Evolutionary conservation across 2,113 vertebrate species (phyloP).

Genomic region (Hemicordylus capensis): DNA sequence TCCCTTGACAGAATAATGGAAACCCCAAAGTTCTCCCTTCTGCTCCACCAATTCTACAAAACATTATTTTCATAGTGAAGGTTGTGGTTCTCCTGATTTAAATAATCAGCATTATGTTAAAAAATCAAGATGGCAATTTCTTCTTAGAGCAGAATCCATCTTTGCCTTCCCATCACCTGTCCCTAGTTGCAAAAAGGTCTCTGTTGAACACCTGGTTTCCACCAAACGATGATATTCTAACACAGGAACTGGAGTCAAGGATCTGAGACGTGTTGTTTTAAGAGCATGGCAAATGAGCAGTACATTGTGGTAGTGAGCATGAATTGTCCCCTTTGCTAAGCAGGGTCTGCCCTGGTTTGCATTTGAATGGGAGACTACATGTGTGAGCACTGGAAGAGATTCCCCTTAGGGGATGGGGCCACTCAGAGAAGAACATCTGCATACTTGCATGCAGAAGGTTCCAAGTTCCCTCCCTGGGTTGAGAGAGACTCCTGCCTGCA

Average conservation of each 20-base stretch:
- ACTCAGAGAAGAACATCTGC: too few relatives aligned
- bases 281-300: neutral
- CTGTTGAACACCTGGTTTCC: fast-evolving
- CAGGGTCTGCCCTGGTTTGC: too few relatives aligned
- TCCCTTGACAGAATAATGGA: neutral
- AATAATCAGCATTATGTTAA: neutral
- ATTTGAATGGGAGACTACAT: too few relatives aligned
- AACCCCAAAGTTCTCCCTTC: neutral
- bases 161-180: neutral
- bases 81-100: neutral
- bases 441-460: too few relatives aligned
- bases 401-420: too few relatives aligned
- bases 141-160: neutral
- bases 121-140: neutral
- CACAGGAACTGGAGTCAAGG: neutral
- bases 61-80: neutral
- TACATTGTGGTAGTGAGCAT: too few relatives aligned
- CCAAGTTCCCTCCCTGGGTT: too few relatives aligned
- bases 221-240: fast-evolving
- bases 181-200: fast-evolving
- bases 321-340: too few relatives aligned
- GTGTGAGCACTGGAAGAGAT: too few relatives aligned
- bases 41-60: neutral
- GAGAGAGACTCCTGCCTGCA: too few relatives aligned
- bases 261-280: neutral